Base-by-base conservation (phyloP, 2,888 invertebrate species). In the Belgica antarctica region DNA sequence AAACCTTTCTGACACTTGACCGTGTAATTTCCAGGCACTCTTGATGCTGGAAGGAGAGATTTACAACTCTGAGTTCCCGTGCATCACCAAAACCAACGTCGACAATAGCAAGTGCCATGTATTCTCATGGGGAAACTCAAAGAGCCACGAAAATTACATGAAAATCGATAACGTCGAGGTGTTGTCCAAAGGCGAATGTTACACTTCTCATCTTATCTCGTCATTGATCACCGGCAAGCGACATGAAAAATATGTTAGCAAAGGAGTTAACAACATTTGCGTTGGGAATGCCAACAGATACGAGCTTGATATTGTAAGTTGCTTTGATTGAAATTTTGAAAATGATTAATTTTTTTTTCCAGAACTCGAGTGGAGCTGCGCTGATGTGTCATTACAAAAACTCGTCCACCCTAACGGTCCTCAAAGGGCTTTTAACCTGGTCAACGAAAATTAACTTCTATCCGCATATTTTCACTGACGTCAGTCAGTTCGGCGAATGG, bases 181-280 rank as follows among this genome's bases (percentile, higher is more conserved):
- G 3, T 25, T 41, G 1, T 24, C 57, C 5, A 70, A 61, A 61
- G 70, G 70, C 8, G 61, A 61, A 61, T 70, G 70, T 15, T 70
- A 70, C 15, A 70, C 59, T 12, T 24, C 41, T 3, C 70, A 70
- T 61, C 24, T 52, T 3, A 65, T 46, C 15, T n/a, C n/a, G n/a
- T n/a, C n/a, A n/a, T 15, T 52, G 12, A 17, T 28, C 62, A 62
- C 22, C 10, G 70, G 70, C 4, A 59, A 61, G 22, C 28, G 59
- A 10, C 61, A 70, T 25, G 70, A 70, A 19, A 70, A 70, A 70
- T 70, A 70, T 70, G 59, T 70, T 5, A 70, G 41, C 22, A 57
- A 57, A 61, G 70, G 70, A 15, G 41, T 22, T 15, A 52, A 68
- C 47, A 68, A 70, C 36, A 41, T 70, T 25, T 70, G 70, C 19